A percentile compares a stretch with the other conserved stretches of the same genome.
Conservation (phyloP, 2,888 invertebrate species). For the Melanostoma scalare region DNA sequence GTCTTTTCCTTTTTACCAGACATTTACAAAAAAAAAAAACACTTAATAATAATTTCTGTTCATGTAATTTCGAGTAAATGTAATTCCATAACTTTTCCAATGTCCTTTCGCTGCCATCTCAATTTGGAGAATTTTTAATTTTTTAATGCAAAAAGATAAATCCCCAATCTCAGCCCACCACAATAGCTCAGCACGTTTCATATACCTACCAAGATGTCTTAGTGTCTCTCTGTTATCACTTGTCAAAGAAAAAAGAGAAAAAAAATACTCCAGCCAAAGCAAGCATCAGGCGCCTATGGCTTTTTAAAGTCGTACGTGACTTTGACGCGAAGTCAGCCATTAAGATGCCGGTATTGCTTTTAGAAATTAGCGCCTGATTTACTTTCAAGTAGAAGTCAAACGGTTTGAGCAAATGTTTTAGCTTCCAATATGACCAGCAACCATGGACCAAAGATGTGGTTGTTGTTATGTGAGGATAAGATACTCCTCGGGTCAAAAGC, state of each 20-base stretch:
- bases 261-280: slow-evolving; percentile 11
- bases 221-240: background rate
- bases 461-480: slow-evolving; percentile 31
- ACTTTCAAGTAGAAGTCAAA: slow-evolving; percentile 59
- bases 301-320: slow-evolving; percentile 57
- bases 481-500: slow-evolving; percentile 54
- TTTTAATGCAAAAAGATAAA: slow-evolving; percentile 41
- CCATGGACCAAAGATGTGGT: slow-evolving; percentile 34
- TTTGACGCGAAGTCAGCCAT: slow-evolving; percentile 61
- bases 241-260: background rate
- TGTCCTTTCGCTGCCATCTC: slow-evolving; percentile 8
- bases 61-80: slow-evolving; percentile 45
- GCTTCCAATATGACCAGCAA: slow-evolving; percentile 46
- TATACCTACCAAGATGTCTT: too few relatives aligned
- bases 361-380: slow-evolving; percentile 71
- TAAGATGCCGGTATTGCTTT: slow-evolving; percentile 59
- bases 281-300: slow-evolving; percentile 36
- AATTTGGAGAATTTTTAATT: slow-evolving; percentile 17
- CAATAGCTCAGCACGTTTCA: slow-evolving; percentile 8
- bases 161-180: slow-evolving; percentile 22
- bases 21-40: background rate
- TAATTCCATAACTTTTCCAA: slow-evolving; percentile 44
- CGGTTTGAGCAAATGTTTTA: slow-evolving; percentile 17
- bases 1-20: slow-evolving; percentile 12
- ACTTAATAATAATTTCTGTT: slow-evolving; percentile 29